Base-by-base conservation (phyloP, 2,797 vertebrate species). In the Clamator glandarius region DNA sequence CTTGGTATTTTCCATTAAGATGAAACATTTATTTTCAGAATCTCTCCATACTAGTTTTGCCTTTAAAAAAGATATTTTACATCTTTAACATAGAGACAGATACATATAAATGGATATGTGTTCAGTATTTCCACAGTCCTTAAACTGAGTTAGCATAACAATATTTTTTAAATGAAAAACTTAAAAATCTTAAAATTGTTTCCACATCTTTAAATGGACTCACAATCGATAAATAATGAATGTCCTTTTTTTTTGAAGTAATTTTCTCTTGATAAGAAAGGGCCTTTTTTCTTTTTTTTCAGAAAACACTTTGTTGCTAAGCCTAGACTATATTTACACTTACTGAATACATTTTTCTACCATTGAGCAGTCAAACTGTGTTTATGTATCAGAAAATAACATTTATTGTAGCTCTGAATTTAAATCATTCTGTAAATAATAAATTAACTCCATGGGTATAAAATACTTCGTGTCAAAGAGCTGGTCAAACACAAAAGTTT, bases 361-460 rank as follows among this genome's bases (percentile, higher is more conserved):
- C 15, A 54, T 7, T 59, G 39, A 85, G 35, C 33, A 92, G 68
- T 77, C 75, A 89, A 93, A 91, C 28, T 72, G 29, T 1, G 5
- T 52, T 84, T 84, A 81, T 31, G 13, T 54, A 78, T 44, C 24
- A 91, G 46, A 69, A 94, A 95, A 89, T 63, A 89, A 50, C 31
- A 67, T 48, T 92, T 89, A 81, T 41, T 80, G 62, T 73, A 72
- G 11, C 31, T 89, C 62, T 81, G 69, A 84, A 75, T 84, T 85
- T 51, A 87, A 95, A 74, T 79, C 3, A 64, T 67, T 92, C 39
- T 83, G n/a, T 78, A 96, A 96, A 87, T 66, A 92, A 69, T 81
- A 91, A 80, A 74, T 87, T 85, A 85, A 58, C 81, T 85, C 46
- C 15, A 29, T 13, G 12, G 41, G 42, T 64, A 48, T 33, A 92